Conservation (phyloP, 2,113 vertebrate genomes). For the Eurypyga helias region DNA sequence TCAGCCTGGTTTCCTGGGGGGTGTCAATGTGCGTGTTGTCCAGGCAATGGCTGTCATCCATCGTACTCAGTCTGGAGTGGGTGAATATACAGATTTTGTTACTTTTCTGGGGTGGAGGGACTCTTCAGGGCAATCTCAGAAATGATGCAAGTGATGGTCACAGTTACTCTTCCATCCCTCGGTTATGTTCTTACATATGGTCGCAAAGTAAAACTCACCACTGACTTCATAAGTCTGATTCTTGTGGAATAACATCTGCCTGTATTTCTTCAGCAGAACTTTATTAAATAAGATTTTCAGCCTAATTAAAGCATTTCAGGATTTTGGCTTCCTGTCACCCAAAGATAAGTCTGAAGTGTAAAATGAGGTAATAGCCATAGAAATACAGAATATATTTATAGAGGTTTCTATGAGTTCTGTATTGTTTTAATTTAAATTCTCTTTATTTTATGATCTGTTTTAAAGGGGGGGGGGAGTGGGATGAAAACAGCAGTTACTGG, state of each 20-base stretch:
- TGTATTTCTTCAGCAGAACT: neutral
- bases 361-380: constrained; percentile 31
- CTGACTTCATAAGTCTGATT: neutral
- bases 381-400: neutral
- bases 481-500: neutral
- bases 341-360: constrained; percentile 37
- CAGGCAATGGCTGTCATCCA: neutral
- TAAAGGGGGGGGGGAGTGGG: neutral
- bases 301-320: constrained; percentile 47
- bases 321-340: constrained; percentile 34
- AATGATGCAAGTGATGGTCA: accelerated
- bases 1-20: neutral
- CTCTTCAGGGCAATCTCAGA: neutral
- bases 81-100: neutral
- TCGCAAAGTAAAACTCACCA: neutral
- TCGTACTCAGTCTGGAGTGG: accelerated
- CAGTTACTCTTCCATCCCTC: neutral
- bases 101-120: neutral
- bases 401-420: neutral
- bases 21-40: accelerated
- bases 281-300: constrained; percentile 54
- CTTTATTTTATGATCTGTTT: constrained; percentile 8
- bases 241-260: neutral
- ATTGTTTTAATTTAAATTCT: constrained; percentile 40
- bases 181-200: neutral